Evolutionary conservation across 2,113 vertebrate genomes (phyloP), one percentile per base, ranked within the genome.

Genomic region (Chelonoidis abingdonii): DNA sequence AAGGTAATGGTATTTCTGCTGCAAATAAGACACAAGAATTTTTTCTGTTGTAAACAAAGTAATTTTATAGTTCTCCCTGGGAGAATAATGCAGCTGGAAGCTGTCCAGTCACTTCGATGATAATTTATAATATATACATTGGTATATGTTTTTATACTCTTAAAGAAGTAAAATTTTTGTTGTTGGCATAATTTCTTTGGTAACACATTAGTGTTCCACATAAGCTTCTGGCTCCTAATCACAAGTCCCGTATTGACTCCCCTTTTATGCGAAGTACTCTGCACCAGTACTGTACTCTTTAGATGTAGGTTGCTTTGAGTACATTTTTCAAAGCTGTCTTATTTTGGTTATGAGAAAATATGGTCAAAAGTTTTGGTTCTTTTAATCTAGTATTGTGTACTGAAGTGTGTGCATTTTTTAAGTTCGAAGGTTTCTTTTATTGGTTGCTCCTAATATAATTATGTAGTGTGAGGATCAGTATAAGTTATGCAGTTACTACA

Each of bases 341-440:
- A 89, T 47, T 88, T 83, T 41, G 47, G 62, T 59, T 95, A n/a
- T 93, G 72, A 92, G 87, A 90, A 95, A 94, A 50, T 9, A 5
- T 88, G n/a, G 78, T 79, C 59, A 50, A 90, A 91, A 93, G 50
- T 56, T 72, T 54, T 89, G 24, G 35, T 50, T 16, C 47, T 56
- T 86, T 53, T 65, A 49, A 53, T 27, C 31, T 13, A 52, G 4
- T 89, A 41, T 4, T 89, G n/a, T 53, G 50, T 47, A 56, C 21
- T n/a, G 8, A 2, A 50, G 17, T 3, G 16, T 1, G 2, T 72
- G 25, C 29, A 41, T 5, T 82, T 56, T 49, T 49, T 49, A 49
- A 24, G 69, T 87, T 89, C 50, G 69, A 82, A 83, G 24, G 22
- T 49, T 81, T 76, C 53, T 92, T 80, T n/a, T 78, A 0, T 87